phyloP scores from a whole-genome alignment of 2,797 vertebrate genomes.

The Phrynocephalus guinanensis region DNA sequence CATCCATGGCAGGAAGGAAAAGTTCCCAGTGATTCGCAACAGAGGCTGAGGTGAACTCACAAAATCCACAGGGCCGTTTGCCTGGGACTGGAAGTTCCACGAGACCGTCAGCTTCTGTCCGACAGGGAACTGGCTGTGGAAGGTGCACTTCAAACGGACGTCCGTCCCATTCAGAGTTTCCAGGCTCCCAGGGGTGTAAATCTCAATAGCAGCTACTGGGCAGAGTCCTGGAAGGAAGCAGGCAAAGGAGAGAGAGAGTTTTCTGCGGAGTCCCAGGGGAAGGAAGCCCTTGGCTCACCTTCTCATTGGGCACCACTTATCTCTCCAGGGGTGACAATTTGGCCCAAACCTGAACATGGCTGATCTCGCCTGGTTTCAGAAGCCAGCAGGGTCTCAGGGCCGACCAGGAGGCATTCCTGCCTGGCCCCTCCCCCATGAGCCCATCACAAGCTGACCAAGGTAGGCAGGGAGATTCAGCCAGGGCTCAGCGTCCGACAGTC shows the following conservation, averaged over 20 bases:
- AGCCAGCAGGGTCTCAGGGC: no score
- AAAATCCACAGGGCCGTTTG: slow-evolving; percentile 79
- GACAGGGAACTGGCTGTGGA: slow-evolving; percentile 80
- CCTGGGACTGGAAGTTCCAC: slow-evolving; percentile 90
- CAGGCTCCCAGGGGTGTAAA: slow-evolving; percentile 83
- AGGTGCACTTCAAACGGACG: slow-evolving; percentile 90
- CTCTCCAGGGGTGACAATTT: background rate
- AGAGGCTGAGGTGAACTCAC: slow-evolving; percentile 66
- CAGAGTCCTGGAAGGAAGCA: slow-evolving; percentile 76
- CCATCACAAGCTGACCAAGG: no score
- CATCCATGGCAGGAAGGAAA: no score
- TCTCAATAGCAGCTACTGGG: slow-evolving; percentile 81
- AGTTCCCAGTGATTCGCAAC: no score
- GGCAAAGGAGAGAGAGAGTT: background rate
- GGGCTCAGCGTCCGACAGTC: no score
- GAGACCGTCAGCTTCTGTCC: slow-evolving; percentile 76
- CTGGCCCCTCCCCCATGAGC: no score
- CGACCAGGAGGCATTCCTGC: no score
- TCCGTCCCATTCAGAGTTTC: slow-evolving; percentile 92
- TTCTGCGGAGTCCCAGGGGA: background rate
- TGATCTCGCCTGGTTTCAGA: no score
- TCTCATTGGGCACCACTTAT: background rate
- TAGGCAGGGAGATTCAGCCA: no score
- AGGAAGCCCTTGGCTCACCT: no score
- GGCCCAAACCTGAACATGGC: background rate